These are phyloP conservation scores for Episyrphus balteatus DNA, from an alignment of 1,140 invertebrate genomes.

Conservation along the genomic window DNA sequence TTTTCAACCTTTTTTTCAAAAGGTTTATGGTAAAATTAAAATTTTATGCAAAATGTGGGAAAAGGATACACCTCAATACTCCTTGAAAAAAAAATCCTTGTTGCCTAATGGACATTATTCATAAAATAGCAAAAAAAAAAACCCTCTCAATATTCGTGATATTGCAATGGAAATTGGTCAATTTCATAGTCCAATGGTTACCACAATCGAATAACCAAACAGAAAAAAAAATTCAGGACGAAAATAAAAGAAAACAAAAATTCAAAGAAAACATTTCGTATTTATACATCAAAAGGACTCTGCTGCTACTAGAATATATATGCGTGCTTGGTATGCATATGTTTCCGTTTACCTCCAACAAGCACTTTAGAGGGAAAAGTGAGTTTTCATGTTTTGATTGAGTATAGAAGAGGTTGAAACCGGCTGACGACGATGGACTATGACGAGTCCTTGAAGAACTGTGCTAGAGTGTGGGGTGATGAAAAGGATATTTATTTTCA, in stretches of 20 bases:
- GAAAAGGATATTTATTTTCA: too few species aligned
- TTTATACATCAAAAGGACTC: slow-evolving; percentile 17
- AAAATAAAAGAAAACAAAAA: too few species aligned
- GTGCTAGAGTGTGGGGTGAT: too few species aligned
- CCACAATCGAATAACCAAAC: neutral
- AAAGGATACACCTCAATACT: neutral
- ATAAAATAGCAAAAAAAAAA: slow-evolving; percentile 12
- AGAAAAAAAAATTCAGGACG: neutral
- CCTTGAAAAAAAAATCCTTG: too few species aligned
- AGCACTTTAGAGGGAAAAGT: neutral
- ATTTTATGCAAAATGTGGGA: neutral
- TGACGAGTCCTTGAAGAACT: too few species aligned
- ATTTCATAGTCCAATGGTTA: slow-evolving; percentile 32
- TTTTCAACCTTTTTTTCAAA: neutral
- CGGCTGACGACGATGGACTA: too few species aligned
- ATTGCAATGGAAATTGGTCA: slow-evolving; percentile 20
- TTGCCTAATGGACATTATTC: slow-evolving; percentile 1
- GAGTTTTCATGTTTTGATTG: too few species aligned
- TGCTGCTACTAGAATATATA: neutral
- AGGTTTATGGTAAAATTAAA: neutral
- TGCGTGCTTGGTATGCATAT: slow-evolving; percentile 9
- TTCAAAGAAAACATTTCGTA: neutral
- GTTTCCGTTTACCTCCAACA: slow-evolving; percentile 5
- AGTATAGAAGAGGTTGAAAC: too few species aligned
- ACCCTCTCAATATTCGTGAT: slow-evolving; percentile 18